These are phyloP conservation scores for Smutsia temminckii DNA, from an alignment of 2,797 vertebrate genomes.

Conservation along the genomic window DNA sequence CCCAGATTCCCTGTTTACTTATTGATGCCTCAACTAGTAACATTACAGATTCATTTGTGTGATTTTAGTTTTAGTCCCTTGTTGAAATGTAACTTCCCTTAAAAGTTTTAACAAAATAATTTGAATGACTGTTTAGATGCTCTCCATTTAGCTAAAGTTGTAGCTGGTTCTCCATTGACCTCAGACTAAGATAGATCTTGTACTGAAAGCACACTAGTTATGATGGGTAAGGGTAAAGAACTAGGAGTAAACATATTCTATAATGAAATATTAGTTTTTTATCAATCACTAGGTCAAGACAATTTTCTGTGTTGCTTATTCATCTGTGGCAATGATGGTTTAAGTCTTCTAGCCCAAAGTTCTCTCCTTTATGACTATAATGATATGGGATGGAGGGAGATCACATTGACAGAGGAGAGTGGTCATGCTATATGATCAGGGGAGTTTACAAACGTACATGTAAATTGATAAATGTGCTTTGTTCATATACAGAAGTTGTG, in stretches of 20 bases:
- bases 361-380: background rate
- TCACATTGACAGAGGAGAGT: fast-evolving
- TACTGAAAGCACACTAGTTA: background rate
- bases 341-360: background rate
- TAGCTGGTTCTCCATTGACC: background rate
- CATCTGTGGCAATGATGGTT: background rate
- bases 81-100: background rate
- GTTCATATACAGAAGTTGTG: background rate
- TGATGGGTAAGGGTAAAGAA: background rate
- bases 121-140: background rate
- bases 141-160: background rate
- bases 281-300: background rate
- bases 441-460: background rate
- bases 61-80: background rate
- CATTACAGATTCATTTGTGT: background rate
- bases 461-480: background rate
- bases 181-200: background rate
- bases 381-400: fast-evolving
- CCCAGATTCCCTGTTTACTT: background rate
- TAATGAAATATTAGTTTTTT: background rate
- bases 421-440: fast-evolving
- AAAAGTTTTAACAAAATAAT: background rate
- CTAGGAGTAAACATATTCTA: background rate
- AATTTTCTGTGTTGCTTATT: background rate
- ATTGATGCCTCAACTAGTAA: background rate